These are phyloP conservation scores for Scaptomyza caliginosa DNA, from an alignment of 2,888 invertebrate species.

Conservation along the genomic window DNA sequence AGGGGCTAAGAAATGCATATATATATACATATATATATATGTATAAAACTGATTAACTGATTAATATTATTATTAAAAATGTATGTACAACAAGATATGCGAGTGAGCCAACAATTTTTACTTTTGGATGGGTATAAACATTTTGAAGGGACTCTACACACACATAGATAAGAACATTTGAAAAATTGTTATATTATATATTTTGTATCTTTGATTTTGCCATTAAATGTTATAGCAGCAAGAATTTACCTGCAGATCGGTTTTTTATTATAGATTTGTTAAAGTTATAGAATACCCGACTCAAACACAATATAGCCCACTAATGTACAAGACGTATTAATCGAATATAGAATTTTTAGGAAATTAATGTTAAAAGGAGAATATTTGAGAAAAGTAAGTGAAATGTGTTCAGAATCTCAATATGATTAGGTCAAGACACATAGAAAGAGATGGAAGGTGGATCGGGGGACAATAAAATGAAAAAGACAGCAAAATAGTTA, in stretches of 20 bases:
- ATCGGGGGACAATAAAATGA: slow-evolving; percentile 14
- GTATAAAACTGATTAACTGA: slow-evolving; percentile 11
- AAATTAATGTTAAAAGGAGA: slow-evolving; percentile 2
- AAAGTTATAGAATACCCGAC: slow-evolving; percentile 54
- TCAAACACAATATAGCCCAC: slow-evolving; percentile 35
- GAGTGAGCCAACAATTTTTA: slow-evolving; percentile 39
- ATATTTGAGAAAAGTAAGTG: background rate
- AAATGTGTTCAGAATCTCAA: slow-evolving; percentile 1
- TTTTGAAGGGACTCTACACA: slow-evolving; percentile 38
- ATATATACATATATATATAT: background rate
- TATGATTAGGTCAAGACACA: slow-evolving; percentile 13
- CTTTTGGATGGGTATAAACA: slow-evolving; percentile 24
- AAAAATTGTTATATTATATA: slow-evolving; percentile 20
- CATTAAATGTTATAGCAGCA: slow-evolving; percentile 43
- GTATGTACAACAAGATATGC: slow-evolving; percentile 29
- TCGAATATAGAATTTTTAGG: slow-evolving; percentile 13
- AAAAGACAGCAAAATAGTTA: slow-evolving; percentile 2
- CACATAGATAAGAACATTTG: slow-evolving; percentile 34
- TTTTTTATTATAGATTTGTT: slow-evolving; percentile 43
- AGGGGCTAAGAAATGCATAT: slow-evolving; percentile 20
- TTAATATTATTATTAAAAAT: slow-evolving; percentile 8
- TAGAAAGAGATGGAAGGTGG: slow-evolving; percentile 15
- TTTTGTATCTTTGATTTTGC: slow-evolving; percentile 32
- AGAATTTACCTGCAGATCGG: slow-evolving; percentile 71
- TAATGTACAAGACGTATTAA: slow-evolving; percentile 22